Evolutionary conservation across 2,113 vertebrate species (phyloP), one percentile per base, ranked within the genome.

Genomic region (Tachysurus vachellii): DNA sequence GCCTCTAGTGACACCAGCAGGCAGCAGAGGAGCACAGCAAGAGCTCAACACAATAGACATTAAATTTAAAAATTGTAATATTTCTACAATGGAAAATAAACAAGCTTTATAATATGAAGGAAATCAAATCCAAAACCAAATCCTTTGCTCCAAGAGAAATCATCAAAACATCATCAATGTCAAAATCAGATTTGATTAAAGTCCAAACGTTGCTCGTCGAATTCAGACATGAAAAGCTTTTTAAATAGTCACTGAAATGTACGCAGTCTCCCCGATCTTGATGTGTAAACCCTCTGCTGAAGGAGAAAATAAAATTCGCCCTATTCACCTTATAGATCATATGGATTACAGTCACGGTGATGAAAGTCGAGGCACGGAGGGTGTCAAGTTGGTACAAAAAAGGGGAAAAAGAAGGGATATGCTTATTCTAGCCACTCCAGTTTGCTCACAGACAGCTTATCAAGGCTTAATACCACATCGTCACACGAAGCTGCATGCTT

Each of bases 1-100:
- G 84, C 89, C 77, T 94, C 53, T 91, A 93, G 88, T 93, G 95
- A 93, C 95, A 94, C 93, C 95, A 95, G 90, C 91, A 94, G 95
- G 90, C 80, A 56, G 50, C 28, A 59, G 2, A 16, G 28, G 31
- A n/a, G 28, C n/a, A 86, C 76, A 9, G 50, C 87, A 87, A 28
- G 47, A 31, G 42, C 71, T 5, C 47, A 36, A 26, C 11, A 75
- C 73, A 84, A 50, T 26, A 66, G 62, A 75, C 21, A 28, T 42
- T 66, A 71, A 54, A 83, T 28, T 28, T 3, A n/a, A 31, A 5
- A 68, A 68, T n/a, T 11, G n/a, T 23, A 42, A 23, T 31, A 79
- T 53, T 68, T 66, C n/a, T 42, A 80, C n/a, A 80, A 16, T 16
- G 6, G 28, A 86, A 77, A 68, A 85, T 13, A 36, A 85, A n/a